These are phyloP conservation scores for Centropus unirufus DNA, from an alignment of 2,113 vertebrate genomes.

Conservation along the genomic window DNA sequence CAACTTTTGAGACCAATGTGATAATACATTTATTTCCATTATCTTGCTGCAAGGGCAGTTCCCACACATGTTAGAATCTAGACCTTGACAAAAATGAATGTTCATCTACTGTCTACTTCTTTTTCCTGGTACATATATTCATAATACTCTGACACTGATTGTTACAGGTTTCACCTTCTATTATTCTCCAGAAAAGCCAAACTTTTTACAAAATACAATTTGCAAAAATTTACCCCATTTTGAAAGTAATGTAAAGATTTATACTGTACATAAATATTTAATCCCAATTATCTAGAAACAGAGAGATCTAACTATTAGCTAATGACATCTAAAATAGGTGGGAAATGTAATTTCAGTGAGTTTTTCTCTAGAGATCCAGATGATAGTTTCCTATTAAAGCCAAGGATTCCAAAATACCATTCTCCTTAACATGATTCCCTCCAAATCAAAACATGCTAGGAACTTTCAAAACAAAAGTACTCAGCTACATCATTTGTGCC, in stretches of 20 bases:
- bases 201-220: not conserved
- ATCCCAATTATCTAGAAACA: not conserved
- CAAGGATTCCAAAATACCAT: not conserved
- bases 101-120: not conserved
- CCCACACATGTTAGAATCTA: not conserved
- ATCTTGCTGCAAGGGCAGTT: not conserved
- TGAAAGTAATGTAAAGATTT: not conserved
- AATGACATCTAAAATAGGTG: not conserved
- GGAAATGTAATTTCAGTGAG: not conserved
- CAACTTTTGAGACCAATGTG: not conserved
- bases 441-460: not conserved
- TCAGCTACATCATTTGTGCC: not conserved
- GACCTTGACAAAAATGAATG: not conserved
- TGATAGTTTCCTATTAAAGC: not conserved
- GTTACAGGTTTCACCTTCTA: not conserved
- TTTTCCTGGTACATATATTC: not conserved
- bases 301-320: not conserved
- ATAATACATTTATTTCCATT: not conserved
- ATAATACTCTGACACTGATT: not conserved
- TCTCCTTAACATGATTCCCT: not conserved
- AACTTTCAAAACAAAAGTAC: not conserved
- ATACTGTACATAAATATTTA: not conserved
- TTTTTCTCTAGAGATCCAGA: not conserved
- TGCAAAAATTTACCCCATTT: not conserved
- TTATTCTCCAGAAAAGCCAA: not conserved